phyloP scores from a whole-genome alignment of 2,797 vertebrate species.

The Acestrorhynchus altus region DNA sequence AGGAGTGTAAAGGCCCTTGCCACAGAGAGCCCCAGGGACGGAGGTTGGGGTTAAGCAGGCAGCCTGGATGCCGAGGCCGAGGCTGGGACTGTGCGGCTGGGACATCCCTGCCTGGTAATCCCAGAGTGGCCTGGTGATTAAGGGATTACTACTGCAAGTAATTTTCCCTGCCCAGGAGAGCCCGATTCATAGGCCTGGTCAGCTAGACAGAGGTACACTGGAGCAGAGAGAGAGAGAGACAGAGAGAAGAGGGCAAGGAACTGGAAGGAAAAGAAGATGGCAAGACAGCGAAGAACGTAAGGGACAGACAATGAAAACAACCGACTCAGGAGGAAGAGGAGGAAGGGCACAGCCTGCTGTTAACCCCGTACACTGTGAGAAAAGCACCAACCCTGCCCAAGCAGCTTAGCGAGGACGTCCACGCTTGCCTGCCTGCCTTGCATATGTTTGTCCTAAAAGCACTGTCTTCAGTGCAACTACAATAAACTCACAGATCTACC shows the following conservation, averaged over 20 bases:
- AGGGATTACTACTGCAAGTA: slow-evolving; percentile 76
- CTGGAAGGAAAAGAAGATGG: slow-evolving; percentile 7
- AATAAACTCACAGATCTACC: background rate
- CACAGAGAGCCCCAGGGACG: background rate
- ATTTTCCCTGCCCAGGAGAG: slow-evolving; percentile 72
- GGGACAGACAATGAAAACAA: background rate
- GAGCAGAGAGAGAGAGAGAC: slow-evolving; percentile 20
- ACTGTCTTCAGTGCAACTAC: background rate
- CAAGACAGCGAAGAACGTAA: slow-evolving; percentile 10
- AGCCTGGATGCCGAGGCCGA: background rate
- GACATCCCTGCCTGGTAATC: slow-evolving; percentile 64
- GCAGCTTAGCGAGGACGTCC: slow-evolving; percentile 7
- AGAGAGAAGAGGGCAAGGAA: slow-evolving; percentile 21
- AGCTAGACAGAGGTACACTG: slow-evolving; percentile 1
- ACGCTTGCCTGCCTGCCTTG: background rate
- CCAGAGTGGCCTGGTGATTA: slow-evolving; percentile 74
- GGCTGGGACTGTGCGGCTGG: slow-evolving; percentile 10
- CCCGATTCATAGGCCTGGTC: slow-evolving; percentile 41
- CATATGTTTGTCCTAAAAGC: too few relatives aligned
- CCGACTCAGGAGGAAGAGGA: background rate
- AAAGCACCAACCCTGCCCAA: background rate
- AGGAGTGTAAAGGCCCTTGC: background rate
- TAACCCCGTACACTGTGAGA: background rate
- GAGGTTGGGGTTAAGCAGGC: background rate
- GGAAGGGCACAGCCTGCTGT: background rate